Evolutionary conservation across 1,140 invertebrate genomes (phyloP).

Genomic region (Rhagoletis pomonella): DNA sequence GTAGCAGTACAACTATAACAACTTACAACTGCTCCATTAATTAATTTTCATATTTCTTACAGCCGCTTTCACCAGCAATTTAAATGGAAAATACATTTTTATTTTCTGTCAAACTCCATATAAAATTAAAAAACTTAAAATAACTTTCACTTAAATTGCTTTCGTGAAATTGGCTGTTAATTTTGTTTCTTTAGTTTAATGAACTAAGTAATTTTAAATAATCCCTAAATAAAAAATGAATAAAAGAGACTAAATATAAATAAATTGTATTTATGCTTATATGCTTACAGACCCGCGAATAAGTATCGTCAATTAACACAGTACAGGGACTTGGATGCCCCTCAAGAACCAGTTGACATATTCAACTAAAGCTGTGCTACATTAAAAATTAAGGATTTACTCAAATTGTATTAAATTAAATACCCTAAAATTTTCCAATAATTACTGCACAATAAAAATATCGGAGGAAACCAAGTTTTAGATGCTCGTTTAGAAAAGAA

Average conservation of each 20-base stretch:
- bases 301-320: slow-evolving; percentile 91
- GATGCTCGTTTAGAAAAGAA: not conserved
- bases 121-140: too few relatives aligned
- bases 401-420: not conserved
- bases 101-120: too few relatives aligned
- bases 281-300: slow-evolving; percentile 80
- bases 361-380: slow-evolving; percentile 31
- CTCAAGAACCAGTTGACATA: slow-evolving; percentile 80
- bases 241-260: slow-evolving; percentile 26
- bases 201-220: slow-evolving; percentile 31
- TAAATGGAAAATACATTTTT: too few relatives aligned
- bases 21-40: slow-evolving; percentile 8
- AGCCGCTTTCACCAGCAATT: too few relatives aligned
- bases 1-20: slow-evolving; percentile 24
- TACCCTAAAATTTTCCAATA: too few relatives aligned
- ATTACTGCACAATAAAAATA: too few relatives aligned
- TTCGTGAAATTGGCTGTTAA: too few relatives aligned
- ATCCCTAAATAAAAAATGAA: slow-evolving; percentile 11
- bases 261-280: slow-evolving; percentile 54
- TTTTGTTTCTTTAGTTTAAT: slow-evolving; percentile 28
- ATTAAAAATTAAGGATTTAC: slow-evolving; percentile 9
- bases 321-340: slow-evolving; percentile 93
- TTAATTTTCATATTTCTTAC: too few relatives aligned
- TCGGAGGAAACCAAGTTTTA: too few relatives aligned
- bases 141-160: too few relatives aligned